Conservation (phyloP, 2,113 vertebrate genomes). For the Prinia subflava region DNA sequence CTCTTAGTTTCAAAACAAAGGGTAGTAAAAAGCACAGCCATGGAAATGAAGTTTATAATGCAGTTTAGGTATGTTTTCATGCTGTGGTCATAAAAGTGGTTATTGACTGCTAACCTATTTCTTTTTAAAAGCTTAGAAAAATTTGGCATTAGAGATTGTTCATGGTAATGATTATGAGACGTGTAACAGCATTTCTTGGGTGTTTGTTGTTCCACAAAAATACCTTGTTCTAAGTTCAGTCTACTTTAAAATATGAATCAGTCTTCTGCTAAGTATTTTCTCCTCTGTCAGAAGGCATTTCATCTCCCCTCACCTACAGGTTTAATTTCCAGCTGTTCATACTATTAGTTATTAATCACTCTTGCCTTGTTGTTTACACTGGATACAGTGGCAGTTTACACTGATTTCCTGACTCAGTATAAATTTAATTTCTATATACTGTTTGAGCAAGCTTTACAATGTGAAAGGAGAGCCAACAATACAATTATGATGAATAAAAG, state of each 20-base stretch:
- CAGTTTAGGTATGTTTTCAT: slow-evolving; percentile 19
- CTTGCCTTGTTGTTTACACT: neutral
- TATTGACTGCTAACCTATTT: slow-evolving; percentile 40
- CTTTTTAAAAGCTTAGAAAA: slow-evolving; percentile 45
- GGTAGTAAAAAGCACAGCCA: neutral
- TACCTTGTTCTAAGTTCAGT: neutral
- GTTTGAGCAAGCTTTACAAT: neutral
- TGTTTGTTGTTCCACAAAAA: neutral
- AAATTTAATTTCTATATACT: slow-evolving; percentile 1
- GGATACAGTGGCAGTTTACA: neutral
- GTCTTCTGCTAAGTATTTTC: neutral
- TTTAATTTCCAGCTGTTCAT: neutral
- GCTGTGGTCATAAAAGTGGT: slow-evolving; percentile 46
- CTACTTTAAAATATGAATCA: neutral
- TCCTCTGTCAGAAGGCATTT: neutral
- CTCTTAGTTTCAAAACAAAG: slow-evolving; percentile 16
- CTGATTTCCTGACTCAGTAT: neutral
- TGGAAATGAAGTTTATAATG: neutral
- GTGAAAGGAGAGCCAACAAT: neutral
- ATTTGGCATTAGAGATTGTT: neutral
- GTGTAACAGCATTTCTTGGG: neutral
- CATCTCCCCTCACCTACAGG: neutral
- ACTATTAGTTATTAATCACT: neutral
- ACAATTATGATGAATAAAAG: neutral
- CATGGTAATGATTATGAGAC: slow-evolving; percentile 17